Evolutionary conservation across 1,140 invertebrate genomes (phyloP).

Genomic region (Grapholita molesta): DNA sequence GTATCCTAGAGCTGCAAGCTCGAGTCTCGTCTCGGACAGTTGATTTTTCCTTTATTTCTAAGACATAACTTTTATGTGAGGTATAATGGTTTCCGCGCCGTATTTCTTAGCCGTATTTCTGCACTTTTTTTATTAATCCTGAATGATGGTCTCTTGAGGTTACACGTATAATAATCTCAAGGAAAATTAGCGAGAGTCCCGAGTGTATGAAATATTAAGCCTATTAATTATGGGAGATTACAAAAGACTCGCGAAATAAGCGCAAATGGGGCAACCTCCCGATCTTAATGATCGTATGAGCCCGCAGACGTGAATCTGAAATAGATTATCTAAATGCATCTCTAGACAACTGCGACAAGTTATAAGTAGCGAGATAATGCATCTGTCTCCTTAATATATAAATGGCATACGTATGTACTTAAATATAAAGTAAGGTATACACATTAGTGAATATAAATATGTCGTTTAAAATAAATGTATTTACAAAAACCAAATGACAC

Average conservation of each 20-base stretch:
- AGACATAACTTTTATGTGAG: not conserved
- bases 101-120: not conserved
- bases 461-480: no score
- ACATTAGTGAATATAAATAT: no score
- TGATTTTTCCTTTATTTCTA: no score
- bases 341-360: no score
- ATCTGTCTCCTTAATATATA: no score
- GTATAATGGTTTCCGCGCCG: not conserved
- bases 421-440: no score
- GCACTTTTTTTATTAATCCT: slow-evolving; percentile 12
- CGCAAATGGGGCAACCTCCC: slow-evolving; percentile 34
- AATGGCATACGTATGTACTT: no score
- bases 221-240: slow-evolving; percentile 56
- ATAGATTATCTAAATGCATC: not conserved
- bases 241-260: slow-evolving; percentile 51
- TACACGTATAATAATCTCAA: slow-evolving; percentile 14
- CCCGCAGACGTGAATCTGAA: not conserved
- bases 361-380: no score
- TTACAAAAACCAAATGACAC: no score
- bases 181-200: slow-evolving; percentile 40
- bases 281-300: slow-evolving; percentile 51
- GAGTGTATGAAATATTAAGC: slow-evolving; percentile 55
- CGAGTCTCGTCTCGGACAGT: no score
- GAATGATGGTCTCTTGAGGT: not conserved
- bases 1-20: no score